Base-by-base conservation (phyloP, 2,113 vertebrate genomes). In the Forbesichthys agassizii region DNA sequence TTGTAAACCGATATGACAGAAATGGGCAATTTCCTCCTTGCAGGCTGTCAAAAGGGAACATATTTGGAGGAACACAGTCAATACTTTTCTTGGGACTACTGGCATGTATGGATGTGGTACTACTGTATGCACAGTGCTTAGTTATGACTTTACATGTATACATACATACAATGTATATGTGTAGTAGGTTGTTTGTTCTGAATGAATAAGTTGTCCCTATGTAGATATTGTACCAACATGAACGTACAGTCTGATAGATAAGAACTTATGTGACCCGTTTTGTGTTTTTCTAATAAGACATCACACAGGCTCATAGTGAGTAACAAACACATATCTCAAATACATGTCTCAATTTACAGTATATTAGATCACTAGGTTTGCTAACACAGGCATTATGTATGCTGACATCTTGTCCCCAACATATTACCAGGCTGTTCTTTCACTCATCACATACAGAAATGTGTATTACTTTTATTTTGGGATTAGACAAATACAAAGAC, bases 381-480 rank as follows among this genome's bases (percentile, higher is more conserved):
- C 71, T 5, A 52, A 52, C 10, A 52, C 13, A 9, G 49, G 10
- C 67, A 11, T 8, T 48, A 52, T n/a, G 11, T 3, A 42, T 42
- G 71, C 60, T 76, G 69, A 68, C 65, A 27, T 16, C 61, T 55
- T 70, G 69, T 62, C 70, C 48, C 48, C 46, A 13, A 42, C 14
- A 66, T 57, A 69, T 73, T 69, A 58, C 36, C 54, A 77, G 80
- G 75, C 71, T 88, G 70, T 51, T 76, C 60, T 77, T 71, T 69
- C 75, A 72, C 58, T 78, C 79, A 66, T 5, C 13, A 48, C 11
- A 56, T 10, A 48, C 60, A 74, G 52, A 75, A 42, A 42, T 7
- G 36, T 42, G 36, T 42, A 42, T 42, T 42, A 42, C 4, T 6
- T 42, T 42, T 42, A 42, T 6, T 42, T 5, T 42, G 1, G 4